Conservation (phyloP, 2,113 vertebrate genomes). For the Todiramphus saurophagus region DNA sequence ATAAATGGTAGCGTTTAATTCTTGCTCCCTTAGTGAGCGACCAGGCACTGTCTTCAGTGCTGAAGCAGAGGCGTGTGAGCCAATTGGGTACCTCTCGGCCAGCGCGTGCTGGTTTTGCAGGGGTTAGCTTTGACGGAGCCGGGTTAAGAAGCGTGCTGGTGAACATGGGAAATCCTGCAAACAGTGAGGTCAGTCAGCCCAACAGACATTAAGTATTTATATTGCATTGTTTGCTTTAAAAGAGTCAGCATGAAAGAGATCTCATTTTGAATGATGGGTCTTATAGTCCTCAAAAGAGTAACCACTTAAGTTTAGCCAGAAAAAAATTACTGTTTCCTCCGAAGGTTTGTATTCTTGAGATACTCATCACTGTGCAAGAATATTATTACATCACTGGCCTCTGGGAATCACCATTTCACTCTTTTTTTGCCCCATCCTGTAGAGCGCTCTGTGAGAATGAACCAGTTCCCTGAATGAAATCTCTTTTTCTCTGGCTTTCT, state of each 20-base stretch:
- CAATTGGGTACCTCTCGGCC: not conserved
- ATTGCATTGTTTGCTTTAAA: not conserved
- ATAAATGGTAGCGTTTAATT: not conserved
- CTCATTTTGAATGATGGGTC: not conserved
- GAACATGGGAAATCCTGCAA: not conserved
- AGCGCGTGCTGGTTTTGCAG: not conserved
- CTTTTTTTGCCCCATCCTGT: not conserved
- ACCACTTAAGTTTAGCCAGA: not conserved
- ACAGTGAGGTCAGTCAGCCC: not conserved
- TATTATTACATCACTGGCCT: not conserved
- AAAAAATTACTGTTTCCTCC: not conserved
- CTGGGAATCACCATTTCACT: not conserved
- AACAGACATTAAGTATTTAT: not conserved
- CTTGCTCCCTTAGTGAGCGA: not conserved
- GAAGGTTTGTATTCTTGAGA: not conserved
- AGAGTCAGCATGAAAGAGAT: not conserved
- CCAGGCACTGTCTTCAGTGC: not conserved
- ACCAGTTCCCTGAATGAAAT: not conserved
- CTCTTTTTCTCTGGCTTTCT: not conserved
- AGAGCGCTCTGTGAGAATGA: not conserved
- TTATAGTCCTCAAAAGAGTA: not conserved
- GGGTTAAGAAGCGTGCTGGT: not conserved
- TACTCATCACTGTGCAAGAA: not conserved
- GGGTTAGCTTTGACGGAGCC: accelerated
- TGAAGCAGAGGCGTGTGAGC: not conserved